Conservation (phyloP, 2,888 invertebrate species). For the Erpobdella octoculata region DNA sequence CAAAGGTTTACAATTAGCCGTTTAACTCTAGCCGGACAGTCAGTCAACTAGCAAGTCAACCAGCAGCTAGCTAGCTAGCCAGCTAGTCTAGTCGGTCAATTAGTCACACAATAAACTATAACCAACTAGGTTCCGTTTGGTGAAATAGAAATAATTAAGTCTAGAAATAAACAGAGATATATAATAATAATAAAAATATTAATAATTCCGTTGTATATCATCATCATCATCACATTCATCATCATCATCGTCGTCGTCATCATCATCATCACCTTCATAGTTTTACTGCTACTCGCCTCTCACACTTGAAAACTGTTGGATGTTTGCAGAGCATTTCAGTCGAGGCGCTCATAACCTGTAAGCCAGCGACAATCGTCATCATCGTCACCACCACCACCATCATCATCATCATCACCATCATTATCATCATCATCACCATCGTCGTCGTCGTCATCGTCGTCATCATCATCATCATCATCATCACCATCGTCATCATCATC, state of each 20-base stretch:
- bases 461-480: not conserved
- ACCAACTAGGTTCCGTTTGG: too few species aligned
- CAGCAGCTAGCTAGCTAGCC: too few species aligned
- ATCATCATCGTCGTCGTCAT: slow-evolving; percentile 6
- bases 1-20: too few species aligned
- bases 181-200: too few species aligned
- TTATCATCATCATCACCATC: not conserved
- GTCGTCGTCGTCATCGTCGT: not conserved
- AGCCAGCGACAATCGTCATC: not conserved
- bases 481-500: not conserved
- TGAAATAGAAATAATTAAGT: too few species aligned
- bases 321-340: slow-evolving; percentile 18
- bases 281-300: not conserved
- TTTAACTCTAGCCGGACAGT: too few species aligned
- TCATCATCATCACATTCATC: slow-evolving; percentile 3
- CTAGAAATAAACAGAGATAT: too few species aligned
- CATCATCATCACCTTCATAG: not conserved
- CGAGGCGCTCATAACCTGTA: not conserved
- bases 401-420: not conserved
- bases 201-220: too few species aligned
- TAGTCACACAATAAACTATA: too few species aligned
- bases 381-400: not conserved
- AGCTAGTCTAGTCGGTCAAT: too few species aligned
- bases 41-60: too few species aligned
- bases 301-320: slow-evolving; percentile 10